Percentiles rank a stretch among this genome's conserved stretches.
Evolutionary conservation across 1,140 invertebrate genomes (phyloP).

Genomic region (Panulirus ornatus): DNA sequence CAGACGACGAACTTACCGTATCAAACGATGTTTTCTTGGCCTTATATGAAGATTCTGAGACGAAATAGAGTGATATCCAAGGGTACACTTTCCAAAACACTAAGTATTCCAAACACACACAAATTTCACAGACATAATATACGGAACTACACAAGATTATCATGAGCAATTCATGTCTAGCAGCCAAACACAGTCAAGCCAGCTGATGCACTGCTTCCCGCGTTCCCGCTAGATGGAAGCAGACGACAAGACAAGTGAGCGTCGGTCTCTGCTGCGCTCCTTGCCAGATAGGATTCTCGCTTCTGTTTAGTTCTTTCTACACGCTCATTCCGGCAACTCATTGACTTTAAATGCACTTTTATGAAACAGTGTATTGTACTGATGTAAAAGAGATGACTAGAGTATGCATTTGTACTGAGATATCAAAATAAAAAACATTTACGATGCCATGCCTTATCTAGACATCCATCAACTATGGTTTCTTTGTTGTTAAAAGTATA

Average conservation of each 20-base stretch:
- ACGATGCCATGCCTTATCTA: no score
- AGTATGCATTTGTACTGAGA: no score
- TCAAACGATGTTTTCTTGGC: neutral
- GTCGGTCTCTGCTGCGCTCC: no score
- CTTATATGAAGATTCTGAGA: neutral
- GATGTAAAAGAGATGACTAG: no score
- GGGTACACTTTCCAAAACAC: neutral
- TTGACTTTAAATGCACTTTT: no score
- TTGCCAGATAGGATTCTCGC: no score
- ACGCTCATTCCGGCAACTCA: no score
- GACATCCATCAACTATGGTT: no score
- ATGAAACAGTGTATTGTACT: no score
- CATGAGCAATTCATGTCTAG: neutral
- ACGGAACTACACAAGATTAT: neutral
- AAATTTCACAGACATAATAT: neutral
- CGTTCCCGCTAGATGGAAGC: neutral
- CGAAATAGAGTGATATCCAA: neutral
- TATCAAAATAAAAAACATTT: no score
- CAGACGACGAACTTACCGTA: constrained; percentile 12
- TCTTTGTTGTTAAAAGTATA: no score
- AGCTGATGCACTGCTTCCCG: constrained; percentile 14
- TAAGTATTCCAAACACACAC: neutral
- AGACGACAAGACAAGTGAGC: neutral
- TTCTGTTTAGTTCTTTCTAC: no score
- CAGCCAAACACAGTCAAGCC: neutral